These are phyloP conservation scores for Calidris pygmaea DNA, from an alignment of 2,113 vertebrate genomes.

Conservation along the genomic window DNA sequence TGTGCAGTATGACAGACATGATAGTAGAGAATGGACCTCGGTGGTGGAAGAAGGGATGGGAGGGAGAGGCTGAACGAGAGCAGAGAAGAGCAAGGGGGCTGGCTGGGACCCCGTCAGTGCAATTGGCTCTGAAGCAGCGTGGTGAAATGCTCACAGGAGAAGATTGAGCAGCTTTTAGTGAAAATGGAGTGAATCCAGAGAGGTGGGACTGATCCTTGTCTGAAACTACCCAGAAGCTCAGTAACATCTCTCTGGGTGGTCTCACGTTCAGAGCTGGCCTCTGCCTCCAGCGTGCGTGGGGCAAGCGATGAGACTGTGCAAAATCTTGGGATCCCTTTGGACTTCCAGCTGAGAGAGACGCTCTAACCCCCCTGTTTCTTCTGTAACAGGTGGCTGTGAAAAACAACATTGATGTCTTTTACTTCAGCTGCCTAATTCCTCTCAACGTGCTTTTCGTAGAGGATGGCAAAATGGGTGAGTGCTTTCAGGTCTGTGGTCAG, in stretches of 20 bases:
- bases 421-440: constrained; percentile 98
- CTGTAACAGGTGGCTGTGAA: constrained; percentile 93
- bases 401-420: constrained; percentile 99
- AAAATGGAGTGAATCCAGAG: not conserved
- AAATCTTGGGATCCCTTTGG: not conserved
- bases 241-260: not conserved
- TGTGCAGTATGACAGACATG: fast-evolving
- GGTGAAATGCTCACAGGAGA: not conserved
- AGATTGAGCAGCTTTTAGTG: not conserved
- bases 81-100: not conserved
- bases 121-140: not conserved
- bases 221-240: not conserved
- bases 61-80: not conserved
- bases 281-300: not conserved
- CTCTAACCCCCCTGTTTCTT: constrained; percentile 44
- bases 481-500: not conserved
- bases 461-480: constrained; percentile 98
- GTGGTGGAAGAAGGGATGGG: not conserved
- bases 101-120: not conserved
- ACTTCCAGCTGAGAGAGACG: not conserved
- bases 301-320: not conserved
- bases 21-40: fast-evolving
- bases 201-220: not conserved
- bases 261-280: not conserved
- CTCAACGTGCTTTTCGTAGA: constrained; percentile 98